Base-by-base conservation (phyloP, 2,113 vertebrate species). In the Prietella phreatophila region DNA sequence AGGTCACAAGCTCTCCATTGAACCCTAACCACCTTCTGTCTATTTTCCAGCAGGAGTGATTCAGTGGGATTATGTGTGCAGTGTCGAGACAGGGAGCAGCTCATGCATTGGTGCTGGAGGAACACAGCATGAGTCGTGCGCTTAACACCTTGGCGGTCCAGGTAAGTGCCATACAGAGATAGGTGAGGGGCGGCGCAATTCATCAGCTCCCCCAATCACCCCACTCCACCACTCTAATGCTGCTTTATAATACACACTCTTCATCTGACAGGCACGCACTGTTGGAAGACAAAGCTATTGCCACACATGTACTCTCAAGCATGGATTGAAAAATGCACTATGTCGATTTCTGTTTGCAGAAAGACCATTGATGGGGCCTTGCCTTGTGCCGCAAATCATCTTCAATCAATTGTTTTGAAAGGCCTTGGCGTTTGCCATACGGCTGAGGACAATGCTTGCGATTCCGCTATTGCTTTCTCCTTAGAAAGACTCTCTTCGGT, bases 401-500 rank as follows among this genome's bases (percentile, higher is more conserved):
- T 95, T 94, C 94, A 93, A 95, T 95, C 95, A 94, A 93, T 95
- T 91, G 91, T 92, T 92, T 90, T 91, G 91, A 91, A 92, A 90
- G 88, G 61, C 87, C 89, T 89, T 89, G 81, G 86, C 91, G 88
- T 91, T 90, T 91, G 89, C 88, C 89, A 91, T 90, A 91, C 87
- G 90, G 87, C 87, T 83, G 89, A 88, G 91, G 91, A 93, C 89
- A 87, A 87, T 92, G 91, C 89, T 92, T 93, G 91, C 92, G 92
- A 93, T 93, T 93, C 92, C 89, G 90, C 89, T 86, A 85, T 92
- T 90, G 84, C 91, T 89, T 86, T 88, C 90, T 91, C 90, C 95
- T 94, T 92, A 96, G 33, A 86, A 85, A 63, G 97, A 97, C 97
- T 99, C 98, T 99, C 97, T 99, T 99, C 98, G 98, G 98, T 98